phyloP scores from a whole-genome alignment of 2,113 vertebrate genomes.

The Zapus hudsonius region DNA sequence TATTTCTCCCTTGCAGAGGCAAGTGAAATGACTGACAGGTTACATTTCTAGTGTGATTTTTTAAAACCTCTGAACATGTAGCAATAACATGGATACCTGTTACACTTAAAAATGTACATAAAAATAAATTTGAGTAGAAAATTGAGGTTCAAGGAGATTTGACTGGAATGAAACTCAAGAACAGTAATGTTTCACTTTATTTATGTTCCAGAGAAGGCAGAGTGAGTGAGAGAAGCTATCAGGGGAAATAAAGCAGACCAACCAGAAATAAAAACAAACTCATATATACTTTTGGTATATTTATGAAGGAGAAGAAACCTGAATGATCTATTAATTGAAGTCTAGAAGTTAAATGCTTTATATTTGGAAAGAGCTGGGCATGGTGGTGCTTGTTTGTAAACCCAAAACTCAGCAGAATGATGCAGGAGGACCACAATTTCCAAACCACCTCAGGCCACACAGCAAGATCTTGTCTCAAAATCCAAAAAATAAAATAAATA shows the following conservation, averaged over 20 bases:
- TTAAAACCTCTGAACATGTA: neutral
- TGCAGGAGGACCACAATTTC: neutral
- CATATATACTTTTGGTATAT: neutral
- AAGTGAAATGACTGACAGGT: constrained; percentile 20
- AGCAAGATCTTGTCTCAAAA: neutral
- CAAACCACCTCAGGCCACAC: neutral
- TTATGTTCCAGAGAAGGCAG: neutral
- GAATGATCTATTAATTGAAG: neutral
- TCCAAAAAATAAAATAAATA: neutral
- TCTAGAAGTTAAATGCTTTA: neutral
- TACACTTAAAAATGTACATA: neutral
- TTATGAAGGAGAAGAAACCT: neutral
- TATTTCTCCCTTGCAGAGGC: neutral
- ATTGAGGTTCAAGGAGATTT: neutral
- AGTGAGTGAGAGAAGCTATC: neutral
- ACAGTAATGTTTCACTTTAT: constrained; percentile 9
- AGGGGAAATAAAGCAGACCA: neutral
- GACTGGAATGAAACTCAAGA: neutral
- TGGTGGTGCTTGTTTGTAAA: neutral
- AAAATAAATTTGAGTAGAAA: neutral
- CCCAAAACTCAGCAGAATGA: neutral
- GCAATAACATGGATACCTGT: neutral
- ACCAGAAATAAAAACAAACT: constrained; percentile 7
- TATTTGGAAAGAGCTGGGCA: neutral
- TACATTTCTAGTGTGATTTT: neutral